phyloP scores from a whole-genome alignment of 2,888 invertebrate genomes.

The Sceliomorpha sp. region DNA sequence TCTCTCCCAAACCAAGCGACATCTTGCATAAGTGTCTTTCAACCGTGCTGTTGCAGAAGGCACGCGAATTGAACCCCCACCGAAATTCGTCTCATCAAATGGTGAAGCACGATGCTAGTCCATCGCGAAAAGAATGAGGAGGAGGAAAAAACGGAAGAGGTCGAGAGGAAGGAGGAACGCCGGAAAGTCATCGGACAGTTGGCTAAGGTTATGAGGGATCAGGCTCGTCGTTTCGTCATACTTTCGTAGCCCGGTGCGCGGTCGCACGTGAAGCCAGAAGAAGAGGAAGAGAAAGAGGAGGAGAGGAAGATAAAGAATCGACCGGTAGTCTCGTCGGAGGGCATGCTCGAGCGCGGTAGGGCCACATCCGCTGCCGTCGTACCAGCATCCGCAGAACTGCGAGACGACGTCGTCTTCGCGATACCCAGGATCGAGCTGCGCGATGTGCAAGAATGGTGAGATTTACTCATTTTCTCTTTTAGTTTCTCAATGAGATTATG shows the following conservation, averaged over 20 bases:
- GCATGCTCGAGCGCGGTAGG: conserved; percentile 68
- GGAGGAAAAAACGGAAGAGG: conserved; percentile 14
- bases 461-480: conserved; percentile 34
- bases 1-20: no score
- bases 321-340: conserved; percentile 65
- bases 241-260: background rate
- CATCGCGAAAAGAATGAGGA: conserved; percentile 25
- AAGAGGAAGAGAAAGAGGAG: no score
- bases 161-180: conserved; percentile 10
- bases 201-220: conserved; percentile 9
- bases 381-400: conserved; percentile 42
- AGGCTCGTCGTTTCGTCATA: conserved; percentile 8
- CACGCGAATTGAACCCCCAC: no score
- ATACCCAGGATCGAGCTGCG: conserved; percentile 56
- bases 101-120: conserved; percentile 8
- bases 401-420: conserved; percentile 53
- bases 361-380: conserved; percentile 60
- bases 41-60: no score
- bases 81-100: no score
- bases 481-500: conserved; percentile 18
- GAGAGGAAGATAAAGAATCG: no score
- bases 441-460: conserved; percentile 65
- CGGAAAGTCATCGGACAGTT: conserved; percentile 11
- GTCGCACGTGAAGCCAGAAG: conserved; percentile 27
- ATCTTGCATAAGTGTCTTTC: no score